Evolutionary conservation across 2,888 invertebrate genomes (phyloP), one percentile per base, ranked within the genome.

Genomic region (Trichogramma evanescens): DNA sequence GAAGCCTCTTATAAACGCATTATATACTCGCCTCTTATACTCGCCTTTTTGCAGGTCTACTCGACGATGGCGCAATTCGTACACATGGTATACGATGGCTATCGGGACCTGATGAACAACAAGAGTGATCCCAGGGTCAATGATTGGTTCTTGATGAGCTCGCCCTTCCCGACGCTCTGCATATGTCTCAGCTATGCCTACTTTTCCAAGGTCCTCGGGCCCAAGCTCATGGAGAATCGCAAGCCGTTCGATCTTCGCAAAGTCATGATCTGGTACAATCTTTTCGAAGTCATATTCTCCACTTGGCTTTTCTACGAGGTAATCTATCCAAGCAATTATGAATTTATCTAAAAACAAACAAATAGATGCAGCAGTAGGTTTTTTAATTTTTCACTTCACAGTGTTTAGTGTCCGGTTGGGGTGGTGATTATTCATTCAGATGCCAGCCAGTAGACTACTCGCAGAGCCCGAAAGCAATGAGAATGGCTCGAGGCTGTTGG

Each of bases 371-470:
- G 8, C 13, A 41, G 40, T 57, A 45, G 38, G 9, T 10, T 40
- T 49, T 50, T 51, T 10, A 60, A 58, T 45, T 39, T 59, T 26
- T 26, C 26, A 2, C 26, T 26, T 1, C 49, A 6, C 69, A 86
- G 85, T 77, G 78, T 69, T 66, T 84, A 72, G 74, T 77, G 79
- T 68, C 82, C 8, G 91, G 90, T 43, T 91, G 91, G 91, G 79
- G 87, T 58, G 82, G 81, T 56, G 83, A 84, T 10, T 92, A 92
- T 76, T 89, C 84, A 70, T 82, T 85, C 60, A 82, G 83, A 68
- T 93, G 92, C 75, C 87, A 92, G 74, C 90, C 91, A 6, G 89
- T 92, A 26, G 91, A 93, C 76, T 91, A 90, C 76, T 86, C 90
- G 5, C 77, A 78, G 56, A 78, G 79, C 62, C 88, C 89, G 1